Base-by-base conservation (phyloP, 2,888 invertebrate species). In the Epirrhoe tristata region DNA sequence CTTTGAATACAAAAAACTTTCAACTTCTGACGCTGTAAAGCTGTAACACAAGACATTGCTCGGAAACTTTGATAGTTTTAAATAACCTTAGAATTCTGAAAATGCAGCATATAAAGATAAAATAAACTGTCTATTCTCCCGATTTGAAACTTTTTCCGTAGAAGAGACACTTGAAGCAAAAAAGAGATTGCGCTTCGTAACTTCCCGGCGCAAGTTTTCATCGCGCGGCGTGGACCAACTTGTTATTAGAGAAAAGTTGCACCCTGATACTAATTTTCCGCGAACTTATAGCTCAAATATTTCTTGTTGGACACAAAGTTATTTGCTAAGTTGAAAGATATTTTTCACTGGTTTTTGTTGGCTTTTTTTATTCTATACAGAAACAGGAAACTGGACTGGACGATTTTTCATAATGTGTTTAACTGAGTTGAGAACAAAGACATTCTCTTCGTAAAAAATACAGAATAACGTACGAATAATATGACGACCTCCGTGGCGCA, bases 171-270 rank as follows among this genome's bases (percentile, higher is more conserved):
- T 76, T 66, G 60, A 69, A 68, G 76, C 73, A 72, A 80, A 79
- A 77, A 77, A 69, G 77, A 71, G 76, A 76, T 71, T 70, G 70
- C 61, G 71, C 71, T 67, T 63, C 59, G 53, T 52, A 67, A 72
- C 64, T 78, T 72, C 67, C 70, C 67, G 48, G 57, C 48, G 50
- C 46, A 68, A 71, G 50, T 73, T 66, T 63, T 59, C 58, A 59
- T 60, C 67, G 52, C 57, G 60, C 57, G 51, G 16, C 43, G 31
- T 32, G 50, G 14, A 6, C 63, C 74, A 80, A 80, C 77, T 81
- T 78, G 74, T 79, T 81, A 79, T 74, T 74, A 75, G 73, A 75
- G 63, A 72, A 77, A 77, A 77, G 68, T 71, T 73, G 57, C 62
- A 75, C 68, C 72, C 65, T 69, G 69, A 70, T 72, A 71, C 72